phyloP scores from a whole-genome alignment of 1,140 invertebrate species.

The Teleogryllus occipitalis region DNA sequence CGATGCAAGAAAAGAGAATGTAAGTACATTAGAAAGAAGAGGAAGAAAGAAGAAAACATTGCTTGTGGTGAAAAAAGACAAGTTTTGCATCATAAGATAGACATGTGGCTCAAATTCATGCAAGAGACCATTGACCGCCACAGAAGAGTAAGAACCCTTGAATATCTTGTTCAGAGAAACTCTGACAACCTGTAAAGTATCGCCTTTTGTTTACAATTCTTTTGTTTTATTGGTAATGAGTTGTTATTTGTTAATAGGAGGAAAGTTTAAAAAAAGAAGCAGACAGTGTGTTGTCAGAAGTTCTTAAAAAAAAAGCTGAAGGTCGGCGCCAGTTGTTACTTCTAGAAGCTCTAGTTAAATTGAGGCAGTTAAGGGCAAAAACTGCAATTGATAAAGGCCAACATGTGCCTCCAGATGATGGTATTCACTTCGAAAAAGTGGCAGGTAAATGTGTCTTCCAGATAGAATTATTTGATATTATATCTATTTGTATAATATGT shows the following conservation, averaged over 20 bases:
- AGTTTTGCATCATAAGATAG: slow-evolving; percentile 45
- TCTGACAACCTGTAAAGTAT: background rate
- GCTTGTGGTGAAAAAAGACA: slow-evolving; percentile 35
- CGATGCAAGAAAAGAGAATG: slow-evolving; percentile 46
- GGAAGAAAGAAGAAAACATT: slow-evolving; percentile 39
- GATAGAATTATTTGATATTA: too few relatives aligned
- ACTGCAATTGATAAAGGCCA: slow-evolving; percentile 51
- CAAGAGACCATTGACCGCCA: slow-evolving; percentile 50
- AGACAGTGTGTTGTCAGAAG: slow-evolving; percentile 57
- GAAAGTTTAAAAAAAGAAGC: slow-evolving; percentile 55
- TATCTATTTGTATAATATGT: background rate
- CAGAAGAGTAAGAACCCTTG: slow-evolving; percentile 42
- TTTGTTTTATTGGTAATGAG: slow-evolving; percentile 24
- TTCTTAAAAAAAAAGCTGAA: slow-evolving; percentile 56
- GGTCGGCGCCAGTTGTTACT: slow-evolving; percentile 52
- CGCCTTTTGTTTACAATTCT: slow-evolving; percentile 9
- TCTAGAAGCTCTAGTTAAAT: slow-evolving; percentile 50
- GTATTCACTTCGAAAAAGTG: slow-evolving; percentile 8
- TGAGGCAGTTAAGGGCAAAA: slow-evolving; percentile 50
- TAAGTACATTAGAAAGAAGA: slow-evolving; percentile 39
- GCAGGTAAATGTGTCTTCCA: background rate
- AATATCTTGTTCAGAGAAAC: background rate
- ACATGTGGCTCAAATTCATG: slow-evolving; percentile 49
- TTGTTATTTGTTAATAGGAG: slow-evolving; percentile 38
- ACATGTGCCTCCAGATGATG: slow-evolving; percentile 33